A percentile compares a stretch with the other conserved stretches of the same genome.
Conservation (phyloP, 2,888 invertebrate genomes). For the Trichacis sp. region DNA sequence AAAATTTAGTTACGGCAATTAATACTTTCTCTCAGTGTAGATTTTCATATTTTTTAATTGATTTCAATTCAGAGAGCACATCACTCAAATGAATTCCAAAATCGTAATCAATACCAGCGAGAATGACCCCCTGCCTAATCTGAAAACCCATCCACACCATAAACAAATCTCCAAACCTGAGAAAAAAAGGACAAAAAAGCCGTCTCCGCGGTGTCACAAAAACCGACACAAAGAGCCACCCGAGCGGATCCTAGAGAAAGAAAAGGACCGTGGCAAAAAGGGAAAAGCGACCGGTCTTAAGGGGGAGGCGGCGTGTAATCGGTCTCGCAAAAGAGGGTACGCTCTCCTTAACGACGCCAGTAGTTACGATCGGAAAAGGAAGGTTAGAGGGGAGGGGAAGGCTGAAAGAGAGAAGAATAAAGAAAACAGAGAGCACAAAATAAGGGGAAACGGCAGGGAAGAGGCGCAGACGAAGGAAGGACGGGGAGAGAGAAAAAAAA, state of each 20-base stretch:
- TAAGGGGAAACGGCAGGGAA: conserved; percentile 20
- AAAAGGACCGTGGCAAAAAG: conserved; percentile 7
- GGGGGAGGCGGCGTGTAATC: conserved; percentile 22
- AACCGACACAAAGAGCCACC: no score
- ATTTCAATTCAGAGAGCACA: no score
- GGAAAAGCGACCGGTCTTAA: conserved; percentile 3
- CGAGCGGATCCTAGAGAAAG: background rate
- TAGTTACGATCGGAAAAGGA: conserved; percentile 24
- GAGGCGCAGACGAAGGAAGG: conserved; percentile 15
- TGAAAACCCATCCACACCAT: no score
- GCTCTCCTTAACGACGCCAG: conserved; percentile 20
- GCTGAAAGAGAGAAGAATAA: conserved; percentile 6
- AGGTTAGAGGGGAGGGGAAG: conserved; percentile 19
- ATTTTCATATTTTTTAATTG: no score
- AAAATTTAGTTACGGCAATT: no score
- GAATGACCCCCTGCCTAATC: no score
- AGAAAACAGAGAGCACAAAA: background rate
- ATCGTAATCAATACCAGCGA: no score
- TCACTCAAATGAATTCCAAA: no score
- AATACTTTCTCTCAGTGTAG: no score
- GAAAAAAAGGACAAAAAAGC: no score
- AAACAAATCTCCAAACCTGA: no score
- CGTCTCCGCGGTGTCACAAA: no score
- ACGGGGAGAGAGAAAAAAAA: conserved; percentile 17
- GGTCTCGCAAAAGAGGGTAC: conserved; percentile 31